Percentiles rank a stretch among this genome's conserved stretches.
Evolutionary conservation across 30 jellyfish, hydroid and myxozoan species (phyloP).

Genomic region (Hydra vulgaris): DNA sequence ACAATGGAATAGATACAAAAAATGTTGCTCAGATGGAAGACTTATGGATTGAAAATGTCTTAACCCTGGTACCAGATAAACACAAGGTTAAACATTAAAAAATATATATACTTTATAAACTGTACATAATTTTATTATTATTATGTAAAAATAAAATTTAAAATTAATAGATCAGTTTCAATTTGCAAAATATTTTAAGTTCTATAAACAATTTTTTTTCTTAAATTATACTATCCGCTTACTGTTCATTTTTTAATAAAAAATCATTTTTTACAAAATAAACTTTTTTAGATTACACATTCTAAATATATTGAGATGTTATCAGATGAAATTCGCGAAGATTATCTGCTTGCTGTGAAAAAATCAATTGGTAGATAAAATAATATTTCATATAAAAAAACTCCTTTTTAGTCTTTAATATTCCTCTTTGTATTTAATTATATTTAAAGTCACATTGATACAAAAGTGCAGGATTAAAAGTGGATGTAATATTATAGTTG

Average conservation of each 20-base stretch:
- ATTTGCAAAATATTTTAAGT: too few relatives aligned
- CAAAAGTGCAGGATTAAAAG: too few relatives aligned
- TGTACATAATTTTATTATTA: too few relatives aligned
- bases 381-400: background rate
- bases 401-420: too few relatives aligned
- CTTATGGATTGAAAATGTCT: constrained; percentile 79
- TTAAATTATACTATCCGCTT: too few relatives aligned
- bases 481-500: too few relatives aligned
- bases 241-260: too few relatives aligned
- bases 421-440: background rate
- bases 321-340: constrained; percentile 95
- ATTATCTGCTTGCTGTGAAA: constrained; percentile 81
- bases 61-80: constrained; percentile 79
- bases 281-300: constrained; percentile 49
- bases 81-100: constrained; percentile 79
- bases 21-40: constrained; percentile 99
- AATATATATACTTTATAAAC: background rate
- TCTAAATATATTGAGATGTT: constrained; percentile 59
- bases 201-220: too few relatives aligned
- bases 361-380: constrained; percentile 76
- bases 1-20: constrained; percentile 93
- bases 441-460: too few relatives aligned
- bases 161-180: too few relatives aligned
- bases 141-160: too few relatives aligned
- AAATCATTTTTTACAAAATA: too few relatives aligned